phyloP scores from a whole-genome alignment of 2,113 vertebrate species.

The Boulengeromyrus knoepffleri region DNA sequence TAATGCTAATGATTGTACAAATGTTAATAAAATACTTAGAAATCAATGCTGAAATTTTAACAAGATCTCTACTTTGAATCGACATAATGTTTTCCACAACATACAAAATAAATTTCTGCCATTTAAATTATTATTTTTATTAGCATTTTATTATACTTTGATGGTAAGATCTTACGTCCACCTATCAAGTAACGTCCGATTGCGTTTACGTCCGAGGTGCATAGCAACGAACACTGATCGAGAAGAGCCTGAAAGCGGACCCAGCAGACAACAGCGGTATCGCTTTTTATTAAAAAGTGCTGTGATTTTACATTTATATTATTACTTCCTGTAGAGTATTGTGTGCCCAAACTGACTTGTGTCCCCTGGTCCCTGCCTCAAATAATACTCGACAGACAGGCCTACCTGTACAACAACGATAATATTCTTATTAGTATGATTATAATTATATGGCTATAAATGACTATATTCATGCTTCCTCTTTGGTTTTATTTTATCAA shows the following conservation, averaged over 20 bases:
- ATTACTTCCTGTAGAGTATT: neutral
- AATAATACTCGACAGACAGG: neutral
- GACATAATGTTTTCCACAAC: neutral
- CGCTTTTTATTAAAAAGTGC: neutral
- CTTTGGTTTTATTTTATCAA: neutral
- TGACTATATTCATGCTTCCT: neutral
- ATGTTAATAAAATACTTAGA: neutral
- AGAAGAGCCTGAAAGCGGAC: neutral
- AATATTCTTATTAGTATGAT: neutral
- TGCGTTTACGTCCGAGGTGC: neutral
- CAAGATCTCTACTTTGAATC: neutral
- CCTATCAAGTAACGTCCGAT: neutral
- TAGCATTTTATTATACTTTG: neutral
- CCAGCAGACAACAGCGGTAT: neutral
- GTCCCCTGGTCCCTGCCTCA: neutral
- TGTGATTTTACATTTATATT: neutral
- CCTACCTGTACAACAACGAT: neutral
- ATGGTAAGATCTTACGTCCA: neutral
- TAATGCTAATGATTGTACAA: neutral
- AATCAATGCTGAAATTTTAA: neutral
- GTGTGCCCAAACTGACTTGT: neutral
- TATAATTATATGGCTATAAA: neutral
- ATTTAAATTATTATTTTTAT: neutral
- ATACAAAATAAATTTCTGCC: neutral
- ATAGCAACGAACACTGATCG: neutral